Percentiles rank a stretch among this genome's conserved stretches.
phyloP scores from a whole-genome alignment of 1,140 invertebrate species.

The Caligus rogercresseyi region DNA sequence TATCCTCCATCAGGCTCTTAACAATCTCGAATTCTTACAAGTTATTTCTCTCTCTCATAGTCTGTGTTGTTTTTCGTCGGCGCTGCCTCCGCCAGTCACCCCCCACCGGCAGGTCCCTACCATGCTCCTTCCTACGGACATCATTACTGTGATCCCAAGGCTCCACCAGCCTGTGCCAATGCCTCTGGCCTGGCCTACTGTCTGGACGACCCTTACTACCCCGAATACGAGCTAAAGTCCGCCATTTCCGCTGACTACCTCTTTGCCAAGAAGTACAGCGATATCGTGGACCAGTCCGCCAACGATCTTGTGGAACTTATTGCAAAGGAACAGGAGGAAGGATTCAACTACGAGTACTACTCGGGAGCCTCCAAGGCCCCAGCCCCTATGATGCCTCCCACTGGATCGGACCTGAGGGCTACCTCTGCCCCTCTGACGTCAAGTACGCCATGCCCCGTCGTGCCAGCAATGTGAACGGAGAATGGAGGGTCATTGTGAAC shows the following conservation, averaged over 20 bases:
- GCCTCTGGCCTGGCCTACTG: constrained; percentile 23
- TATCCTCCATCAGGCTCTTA: neutral
- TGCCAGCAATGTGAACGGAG: constrained; percentile 26
- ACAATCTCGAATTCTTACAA: neutral
- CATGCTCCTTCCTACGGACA: constrained; percentile 21
- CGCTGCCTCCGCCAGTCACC: constrained; percentile 18
- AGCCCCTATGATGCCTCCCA: constrained; percentile 23
- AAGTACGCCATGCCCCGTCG: constrained; percentile 27
- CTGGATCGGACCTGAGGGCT: constrained; percentile 26
- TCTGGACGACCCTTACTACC: constrained; percentile 24
- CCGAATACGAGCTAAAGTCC: constrained; percentile 24
- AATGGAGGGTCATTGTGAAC: constrained; percentile 27
- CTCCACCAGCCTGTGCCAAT: constrained; percentile 23
- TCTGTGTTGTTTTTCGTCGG: neutral
- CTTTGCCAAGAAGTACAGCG: constrained; percentile 25
- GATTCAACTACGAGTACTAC: constrained; percentile 25
- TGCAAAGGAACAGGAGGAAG: constrained; percentile 23
- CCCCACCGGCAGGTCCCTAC: constrained; percentile 20
- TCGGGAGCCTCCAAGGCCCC: constrained; percentile 23
- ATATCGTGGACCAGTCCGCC: constrained; percentile 25
- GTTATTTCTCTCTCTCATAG: neutral
- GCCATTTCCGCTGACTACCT: constrained; percentile 24
- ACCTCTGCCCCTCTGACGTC: constrained; percentile 29
- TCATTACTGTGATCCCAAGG: constrained; percentile 24
- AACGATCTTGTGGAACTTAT: constrained; percentile 25